Percentiles rank a stretch among this genome's conserved stretches.
phyloP scores from a whole-genome alignment of 2,888 invertebrate species.

The Rhodophaea formosa region DNA sequence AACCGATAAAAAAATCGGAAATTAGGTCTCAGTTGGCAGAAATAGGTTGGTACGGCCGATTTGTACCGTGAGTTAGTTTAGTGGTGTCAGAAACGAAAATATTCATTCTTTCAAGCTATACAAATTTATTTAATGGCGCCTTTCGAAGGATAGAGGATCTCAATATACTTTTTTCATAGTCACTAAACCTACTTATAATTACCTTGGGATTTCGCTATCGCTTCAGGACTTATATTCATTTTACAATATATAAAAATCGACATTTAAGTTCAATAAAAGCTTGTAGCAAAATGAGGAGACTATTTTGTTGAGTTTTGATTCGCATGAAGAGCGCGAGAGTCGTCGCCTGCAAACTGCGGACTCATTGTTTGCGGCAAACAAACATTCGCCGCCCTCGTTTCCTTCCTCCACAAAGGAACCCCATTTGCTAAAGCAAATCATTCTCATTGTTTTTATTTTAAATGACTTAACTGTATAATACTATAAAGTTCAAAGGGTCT shows the following conservation, averaged over 20 bases:
- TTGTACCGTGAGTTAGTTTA: no score
- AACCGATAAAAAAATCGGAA: no score
- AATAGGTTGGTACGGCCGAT: no score
- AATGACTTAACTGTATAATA: conserved; percentile 39
- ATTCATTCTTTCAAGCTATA: no score
- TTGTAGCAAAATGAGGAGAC: conserved; percentile 33
- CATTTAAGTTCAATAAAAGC: not conserved
- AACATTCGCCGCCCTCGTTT: conserved; percentile 69
- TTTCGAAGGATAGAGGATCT: no score
- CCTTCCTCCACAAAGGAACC: conserved; percentile 69
- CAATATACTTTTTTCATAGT: no score
- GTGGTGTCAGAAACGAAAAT: no score
- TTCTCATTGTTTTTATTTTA: conserved; percentile 61
- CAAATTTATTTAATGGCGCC: no score
- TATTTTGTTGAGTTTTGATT: conserved; percentile 71
- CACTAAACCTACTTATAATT: no score
- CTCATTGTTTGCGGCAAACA: conserved; percentile 74
- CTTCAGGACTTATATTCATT: no score
- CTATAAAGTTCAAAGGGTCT: conserved; percentile 14
- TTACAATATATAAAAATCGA: no score
- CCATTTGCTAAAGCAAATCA: conserved; percentile 66
- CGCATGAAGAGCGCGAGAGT: conserved; percentile 67
- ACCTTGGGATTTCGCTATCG: no score
- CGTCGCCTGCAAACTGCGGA: conserved; percentile 72
- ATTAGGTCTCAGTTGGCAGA: not conserved